These are phyloP conservation scores for Myotis vivesi DNA, from an alignment of 2,797 vertebrate genomes.

Conservation along the genomic window DNA sequence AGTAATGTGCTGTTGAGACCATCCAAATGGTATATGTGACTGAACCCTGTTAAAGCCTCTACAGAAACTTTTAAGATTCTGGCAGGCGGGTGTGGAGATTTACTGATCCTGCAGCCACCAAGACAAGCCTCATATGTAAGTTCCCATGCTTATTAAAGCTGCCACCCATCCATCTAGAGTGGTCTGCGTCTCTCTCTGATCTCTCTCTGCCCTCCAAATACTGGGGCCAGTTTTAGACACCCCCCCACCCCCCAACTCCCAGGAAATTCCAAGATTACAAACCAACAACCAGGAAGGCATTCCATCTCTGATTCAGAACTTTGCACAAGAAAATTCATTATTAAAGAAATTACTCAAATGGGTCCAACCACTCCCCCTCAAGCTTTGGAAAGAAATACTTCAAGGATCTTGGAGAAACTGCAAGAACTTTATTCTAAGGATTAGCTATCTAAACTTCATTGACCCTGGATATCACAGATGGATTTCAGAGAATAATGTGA, in stretches of 20 bases:
- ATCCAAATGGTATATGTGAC: not conserved
- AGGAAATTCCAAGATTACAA: not conserved
- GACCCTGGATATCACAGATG: not conserved
- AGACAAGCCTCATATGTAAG: not conserved
- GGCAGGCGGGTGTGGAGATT: not conserved
- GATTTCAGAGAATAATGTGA: slow-evolving; percentile 51
- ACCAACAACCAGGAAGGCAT: not conserved
- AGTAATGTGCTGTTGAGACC: not conserved
- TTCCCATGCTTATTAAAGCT: not conserved
- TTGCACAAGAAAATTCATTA: not conserved
- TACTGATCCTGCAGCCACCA: not conserved
- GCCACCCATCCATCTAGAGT: not conserved
- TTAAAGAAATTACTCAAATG: not conserved
- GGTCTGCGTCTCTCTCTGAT: not conserved
- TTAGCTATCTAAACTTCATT: slow-evolving; percentile 18
- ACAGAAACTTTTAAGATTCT: too few species aligned
- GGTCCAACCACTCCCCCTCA: not conserved
- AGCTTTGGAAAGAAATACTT: slow-evolving; percentile 16
- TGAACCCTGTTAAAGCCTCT: too few species aligned
- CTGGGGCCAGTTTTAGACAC: not conserved
- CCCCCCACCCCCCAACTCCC: fast-evolving
- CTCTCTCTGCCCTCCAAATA: not conserved
- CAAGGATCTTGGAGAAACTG: not conserved
- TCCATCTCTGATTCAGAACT: not conserved
- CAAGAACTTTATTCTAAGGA: slow-evolving; percentile 10